Conservation (phyloP, 2,888 invertebrate species). For the Muschampia plurimacula region DNA sequence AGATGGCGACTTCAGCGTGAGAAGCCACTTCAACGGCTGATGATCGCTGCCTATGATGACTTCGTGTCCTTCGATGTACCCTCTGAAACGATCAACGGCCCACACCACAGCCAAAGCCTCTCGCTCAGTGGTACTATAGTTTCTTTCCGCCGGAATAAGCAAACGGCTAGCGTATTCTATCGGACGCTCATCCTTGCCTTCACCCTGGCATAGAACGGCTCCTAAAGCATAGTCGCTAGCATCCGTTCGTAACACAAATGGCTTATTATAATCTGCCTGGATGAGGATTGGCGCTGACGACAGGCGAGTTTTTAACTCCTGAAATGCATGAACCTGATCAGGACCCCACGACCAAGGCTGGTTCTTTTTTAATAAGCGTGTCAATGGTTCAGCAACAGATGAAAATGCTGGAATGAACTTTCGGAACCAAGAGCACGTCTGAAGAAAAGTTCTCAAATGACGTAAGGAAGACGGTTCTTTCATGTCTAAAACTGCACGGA, state of each 20-base stretch:
- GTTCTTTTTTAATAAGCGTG: conserved; percentile 50
- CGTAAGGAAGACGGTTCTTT: not conserved
- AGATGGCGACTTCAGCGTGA: conserved; percentile 44
- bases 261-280: conserved; percentile 4
- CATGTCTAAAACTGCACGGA: conserved; percentile 18
- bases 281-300: not conserved
- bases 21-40: too few species aligned
- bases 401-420: conserved; percentile 28
- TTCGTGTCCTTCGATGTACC: conserved; percentile 58
- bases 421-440: conserved; percentile 34
- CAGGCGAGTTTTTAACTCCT: not conserved
- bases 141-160: conserved; percentile 52
- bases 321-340: not conserved
- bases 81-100: conserved; percentile 56
- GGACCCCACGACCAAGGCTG: conserved; percentile 2
- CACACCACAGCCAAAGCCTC: conserved; percentile 60
- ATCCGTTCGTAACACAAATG: not conserved
- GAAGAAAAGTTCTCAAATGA: conserved; percentile 12
- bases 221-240: not conserved
- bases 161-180: conserved; percentile 47
- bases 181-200: conserved; percentile 41
- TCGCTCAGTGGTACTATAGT: conserved; percentile 58
- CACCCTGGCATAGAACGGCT: conserved; percentile 45
- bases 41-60: conserved; percentile 43
- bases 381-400: conserved; percentile 49